Evolutionary conservation across 2,113 vertebrate species (phyloP).

Genomic region (Tympanuchus pallidicinctus): DNA sequence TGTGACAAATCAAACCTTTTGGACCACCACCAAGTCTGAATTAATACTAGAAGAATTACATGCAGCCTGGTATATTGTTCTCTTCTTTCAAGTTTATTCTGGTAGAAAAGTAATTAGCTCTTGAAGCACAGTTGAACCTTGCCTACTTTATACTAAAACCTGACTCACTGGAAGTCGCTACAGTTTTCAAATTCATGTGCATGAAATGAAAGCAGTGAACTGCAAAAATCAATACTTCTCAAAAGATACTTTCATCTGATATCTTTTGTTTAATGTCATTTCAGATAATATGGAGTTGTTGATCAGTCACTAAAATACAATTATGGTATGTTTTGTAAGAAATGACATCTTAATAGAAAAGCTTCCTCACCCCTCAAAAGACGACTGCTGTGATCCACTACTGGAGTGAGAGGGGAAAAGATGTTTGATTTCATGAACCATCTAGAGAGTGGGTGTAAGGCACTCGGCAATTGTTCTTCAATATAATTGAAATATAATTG

Average conservation of each 20-base stretch:
- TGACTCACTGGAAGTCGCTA: conserved; percentile 35
- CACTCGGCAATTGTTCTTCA: background rate
- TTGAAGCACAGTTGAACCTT: conserved; percentile 26
- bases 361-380: background rate
- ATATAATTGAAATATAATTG: background rate
- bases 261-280: background rate
- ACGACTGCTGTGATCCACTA: background rate
- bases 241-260: background rate
- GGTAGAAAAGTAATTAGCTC: conserved; percentile 48
- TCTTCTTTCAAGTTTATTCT: conserved; percentile 44
- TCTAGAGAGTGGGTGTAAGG: background rate
- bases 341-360: background rate
- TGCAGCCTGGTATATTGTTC: conserved; percentile 17
- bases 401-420: background rate
- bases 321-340: background rate
- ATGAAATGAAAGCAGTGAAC: conserved; percentile 16
- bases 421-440: background rate
- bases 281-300: background rate
- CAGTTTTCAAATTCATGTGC: conserved; percentile 11
- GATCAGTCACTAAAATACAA: background rate
- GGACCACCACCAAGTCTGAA: background rate
- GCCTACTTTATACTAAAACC: conserved; percentile 20
- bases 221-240: background rate
- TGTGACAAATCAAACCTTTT: conserved; percentile 52
- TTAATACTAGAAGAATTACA: conserved; percentile 30